Base-by-base conservation (phyloP, 2,797 vertebrate genomes). In the Acipenser oxyrinchus region DNA sequence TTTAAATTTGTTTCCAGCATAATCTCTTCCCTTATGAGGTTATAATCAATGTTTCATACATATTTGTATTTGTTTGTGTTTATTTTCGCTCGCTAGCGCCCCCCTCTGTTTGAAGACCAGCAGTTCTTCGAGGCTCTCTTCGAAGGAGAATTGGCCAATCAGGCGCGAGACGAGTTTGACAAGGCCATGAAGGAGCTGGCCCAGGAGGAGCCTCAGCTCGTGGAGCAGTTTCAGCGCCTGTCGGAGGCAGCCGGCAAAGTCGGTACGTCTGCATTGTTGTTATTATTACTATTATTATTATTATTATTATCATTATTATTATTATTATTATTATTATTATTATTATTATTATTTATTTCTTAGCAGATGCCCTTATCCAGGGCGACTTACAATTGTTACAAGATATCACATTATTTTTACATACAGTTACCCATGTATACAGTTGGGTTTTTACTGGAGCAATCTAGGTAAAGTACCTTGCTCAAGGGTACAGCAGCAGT, bases 161-260 rank as follows among this genome's bases (percentile, higher is more conserved):
- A 96, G 75, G 95, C 95, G 37, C 85, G 79, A 0, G 89, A 93
- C 0, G 95, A 97, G 77, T 97, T 95, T 74, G 93, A 96, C 81
- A 92, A 89, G 70, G 94, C 94, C 69, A 95, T 97, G 94, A 79
- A 80, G 5, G 94, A 96, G 77, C 74, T 97, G 75, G 95, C 94
- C 0, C 89, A 92, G 49, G 93, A 96, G 76, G 94, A 97, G 72
- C 94, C 95, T 0, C 93, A 94, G 60, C 75, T 97, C 63, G 88
- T 97, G 13, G 86, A 95, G 68, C 95, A 96, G 79, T 97, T 97
- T 76, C 91, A 95, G 2, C 95, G 92, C 66, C 84, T 96, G 52
- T 96, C 95, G 0, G 92, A 95, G 68, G 94, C 93, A 0, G 95
- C 94, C 0, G 93, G 93, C 48, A 93, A 92, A 93, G 94, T 96